Percentiles rank a stretch among this genome's conserved stretches.
These are phyloP conservation scores for Lerema accius DNA, from an alignment of 1,140 invertebrate species.

Conservation along the genomic window DNA sequence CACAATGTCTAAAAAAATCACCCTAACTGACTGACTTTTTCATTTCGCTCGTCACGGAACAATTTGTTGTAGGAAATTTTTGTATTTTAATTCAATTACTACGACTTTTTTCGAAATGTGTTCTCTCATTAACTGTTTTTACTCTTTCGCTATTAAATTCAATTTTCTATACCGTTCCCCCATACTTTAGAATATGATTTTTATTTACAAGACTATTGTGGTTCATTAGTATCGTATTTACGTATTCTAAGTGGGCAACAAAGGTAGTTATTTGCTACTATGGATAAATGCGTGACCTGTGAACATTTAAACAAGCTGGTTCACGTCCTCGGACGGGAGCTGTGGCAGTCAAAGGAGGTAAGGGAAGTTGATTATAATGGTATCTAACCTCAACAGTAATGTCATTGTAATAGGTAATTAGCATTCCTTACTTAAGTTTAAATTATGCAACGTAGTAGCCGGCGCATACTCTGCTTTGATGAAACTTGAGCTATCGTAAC, in stretches of 20 bases:
- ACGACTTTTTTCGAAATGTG: constrained; percentile 61
- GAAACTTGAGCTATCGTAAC: constrained; percentile 1
- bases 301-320: constrained; percentile 75
- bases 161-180: constrained; percentile 40
- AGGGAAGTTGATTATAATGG: constrained; percentile 47
- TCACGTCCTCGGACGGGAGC: constrained; percentile 64
- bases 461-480: neutral
- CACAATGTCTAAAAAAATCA: neutral
- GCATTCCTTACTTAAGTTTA: constrained; percentile 56
- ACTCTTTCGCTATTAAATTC: constrained; percentile 37
- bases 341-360: constrained; percentile 77
- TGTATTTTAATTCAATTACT: constrained; percentile 78
- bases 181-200: constrained; percentile 59
- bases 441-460: constrained; percentile 64
- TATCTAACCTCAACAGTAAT: constrained; percentile 72
- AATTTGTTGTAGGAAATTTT: constrained; percentile 76
- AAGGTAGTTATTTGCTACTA: constrained; percentile 54
- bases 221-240: constrained; percentile 64
- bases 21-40: constrained; percentile 42
- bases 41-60: constrained; percentile 80
- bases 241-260: constrained; percentile 44
- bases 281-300: constrained; percentile 78
- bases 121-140: constrained; percentile 45
- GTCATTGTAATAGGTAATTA: constrained; percentile 65
- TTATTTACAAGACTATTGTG: constrained; percentile 71